Evolutionary conservation across 2,888 invertebrate species (phyloP), one percentile per base, ranked within the genome.

Genomic region (Erebia epiphron): DNA sequence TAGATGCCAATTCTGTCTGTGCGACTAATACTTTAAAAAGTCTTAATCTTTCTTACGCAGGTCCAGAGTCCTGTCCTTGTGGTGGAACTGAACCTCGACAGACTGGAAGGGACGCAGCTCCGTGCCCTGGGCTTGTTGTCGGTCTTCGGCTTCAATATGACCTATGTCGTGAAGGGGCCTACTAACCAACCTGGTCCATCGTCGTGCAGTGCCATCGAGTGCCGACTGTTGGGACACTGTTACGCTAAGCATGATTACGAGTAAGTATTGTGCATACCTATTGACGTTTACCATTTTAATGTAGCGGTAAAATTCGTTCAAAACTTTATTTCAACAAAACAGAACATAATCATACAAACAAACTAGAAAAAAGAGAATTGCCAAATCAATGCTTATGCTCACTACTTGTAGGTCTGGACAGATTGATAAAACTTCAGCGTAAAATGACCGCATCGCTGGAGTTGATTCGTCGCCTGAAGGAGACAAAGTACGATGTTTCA

Each of bases 71-170:
- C 96, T 67, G 97, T 96, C 77, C 91, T 98, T 75, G 97, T 97
- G 70, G 95, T 98, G 74, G 96, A 97, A 76, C 95, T 98, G 79
- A 92, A 94, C 58, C 94, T 98, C 79, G 94, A 95, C 77, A 93
- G 95, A 35, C 90, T 96, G 72, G 97, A 97, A 83, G 97, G 97
- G 10, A 96, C 97, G 46, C 98, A 98, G 89, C 92, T 98, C 70
- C 94, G 98, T 7, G 98, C 97, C 0, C 91, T 97, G 75, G 95
- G 96, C 69, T 94, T 98, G 46, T 93, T 98, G 73, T 96, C 98
- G 74, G 97, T 98, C 56, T 98, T 96, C 83, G 98, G 98, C 14
- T 98, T 98, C 92, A 98, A 98, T 90, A 95, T 98, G 79, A 98
- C 98, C 41, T 98, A 98, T 85, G 97, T 98, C 83, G 96, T 98